phyloP scores from a whole-genome alignment of 2,888 invertebrate species.

The Bombyx huttoni region DNA sequence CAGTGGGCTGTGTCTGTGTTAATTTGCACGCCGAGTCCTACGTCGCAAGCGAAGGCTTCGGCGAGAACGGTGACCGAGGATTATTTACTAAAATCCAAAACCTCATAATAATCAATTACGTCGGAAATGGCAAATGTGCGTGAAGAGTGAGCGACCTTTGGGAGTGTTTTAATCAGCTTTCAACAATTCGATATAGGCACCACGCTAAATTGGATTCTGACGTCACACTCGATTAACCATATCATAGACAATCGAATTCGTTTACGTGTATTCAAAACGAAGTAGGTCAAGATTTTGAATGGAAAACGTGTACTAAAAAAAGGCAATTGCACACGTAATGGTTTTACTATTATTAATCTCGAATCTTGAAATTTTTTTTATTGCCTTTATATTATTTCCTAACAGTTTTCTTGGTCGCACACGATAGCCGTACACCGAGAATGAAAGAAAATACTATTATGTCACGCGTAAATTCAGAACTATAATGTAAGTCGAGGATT shows the following conservation, averaged over 20 bases:
- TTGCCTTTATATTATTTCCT: no score
- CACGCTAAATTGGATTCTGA: conserved; percentile 3
- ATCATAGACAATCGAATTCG: neutral
- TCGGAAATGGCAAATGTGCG: no score
- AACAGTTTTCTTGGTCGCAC: no score
- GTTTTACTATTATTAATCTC: neutral
- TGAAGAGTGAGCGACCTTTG: neutral
- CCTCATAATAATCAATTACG: neutral
- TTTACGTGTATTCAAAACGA: neutral
- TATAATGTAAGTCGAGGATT: no score
- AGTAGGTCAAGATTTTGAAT: neutral
- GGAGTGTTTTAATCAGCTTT: neutral
- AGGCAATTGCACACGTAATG: neutral
- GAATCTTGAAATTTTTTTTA: neutral
- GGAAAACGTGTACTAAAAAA: neutral
- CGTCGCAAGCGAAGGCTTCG: no score
- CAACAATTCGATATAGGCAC: neutral
- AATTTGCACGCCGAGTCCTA: no score
- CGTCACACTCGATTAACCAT: neutral
- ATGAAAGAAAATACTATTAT: no score
- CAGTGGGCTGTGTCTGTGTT: no score
- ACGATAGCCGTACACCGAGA: no score
- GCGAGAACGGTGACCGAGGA: no score
- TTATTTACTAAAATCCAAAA: neutral
- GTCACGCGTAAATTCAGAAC: no score